These are phyloP conservation scores for Mantis religiosa DNA, from an alignment of 2,888 invertebrate species.

Conservation along the genomic window DNA sequence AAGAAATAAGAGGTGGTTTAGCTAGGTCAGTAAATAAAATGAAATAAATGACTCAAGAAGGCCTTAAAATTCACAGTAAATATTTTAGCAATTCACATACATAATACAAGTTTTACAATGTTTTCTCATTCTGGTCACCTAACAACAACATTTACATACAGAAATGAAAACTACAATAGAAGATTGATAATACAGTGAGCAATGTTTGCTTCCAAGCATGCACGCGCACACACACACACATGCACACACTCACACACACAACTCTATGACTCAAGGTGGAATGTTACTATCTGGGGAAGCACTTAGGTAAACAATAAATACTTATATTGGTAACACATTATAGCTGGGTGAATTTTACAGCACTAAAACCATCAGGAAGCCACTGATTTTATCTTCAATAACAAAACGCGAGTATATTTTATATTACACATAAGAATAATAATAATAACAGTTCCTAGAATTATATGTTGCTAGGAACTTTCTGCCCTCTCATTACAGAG, in stretches of 20 bases:
- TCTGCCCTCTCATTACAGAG: not conserved
- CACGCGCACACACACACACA: not conserved
- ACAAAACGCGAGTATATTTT: not conserved
- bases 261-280: not conserved
- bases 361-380: not conserved
- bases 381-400: not conserved
- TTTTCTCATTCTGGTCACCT: not conserved
- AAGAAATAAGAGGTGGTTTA: not conserved
- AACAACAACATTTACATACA: not conserved
- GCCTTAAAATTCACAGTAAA: conserved; percentile 19
- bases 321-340: not conserved
- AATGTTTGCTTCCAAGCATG: not conserved
- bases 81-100: conserved; percentile 18
- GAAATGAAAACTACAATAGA: not conserved
- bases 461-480: not conserved
- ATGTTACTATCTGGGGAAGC: conserved; percentile 11
- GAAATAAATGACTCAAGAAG: not conserved
- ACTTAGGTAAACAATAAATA: conserved; percentile 2
- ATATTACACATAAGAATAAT: not conserved
- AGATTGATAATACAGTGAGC: not conserved
- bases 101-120: conserved; percentile 2
- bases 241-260: not conserved
- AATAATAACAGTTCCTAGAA: not conserved
- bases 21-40: not conserved
- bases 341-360: not conserved